These are phyloP conservation scores for Chromobotia macracanthus DNA, from an alignment of 2,797 vertebrate species.

Conservation along the genomic window DNA sequence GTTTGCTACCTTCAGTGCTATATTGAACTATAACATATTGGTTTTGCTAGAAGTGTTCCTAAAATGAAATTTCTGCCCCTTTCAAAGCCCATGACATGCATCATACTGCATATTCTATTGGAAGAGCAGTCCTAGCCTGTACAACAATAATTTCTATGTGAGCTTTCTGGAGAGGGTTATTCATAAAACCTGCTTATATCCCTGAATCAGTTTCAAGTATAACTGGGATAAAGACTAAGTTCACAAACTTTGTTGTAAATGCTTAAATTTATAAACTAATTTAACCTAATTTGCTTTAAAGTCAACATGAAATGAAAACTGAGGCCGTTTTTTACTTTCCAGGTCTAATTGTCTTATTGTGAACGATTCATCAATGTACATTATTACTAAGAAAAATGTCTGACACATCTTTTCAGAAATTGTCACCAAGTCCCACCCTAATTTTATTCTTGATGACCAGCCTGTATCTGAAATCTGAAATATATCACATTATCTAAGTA, in stretches of 20 bases:
- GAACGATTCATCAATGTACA: background rate
- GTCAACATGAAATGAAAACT: slow-evolving; percentile 24
- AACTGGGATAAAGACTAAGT: background rate
- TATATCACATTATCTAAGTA: no score
- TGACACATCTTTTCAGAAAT: no score
- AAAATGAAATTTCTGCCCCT: slow-evolving; percentile 44
- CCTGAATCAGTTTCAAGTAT: background rate
- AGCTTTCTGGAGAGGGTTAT: slow-evolving; percentile 42
- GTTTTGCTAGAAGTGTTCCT: slow-evolving; percentile 45
- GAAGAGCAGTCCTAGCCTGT: slow-evolving; percentile 41
- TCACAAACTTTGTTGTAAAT: background rate
- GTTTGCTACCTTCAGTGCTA: slow-evolving; percentile 35
- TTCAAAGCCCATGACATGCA: slow-evolving; percentile 51
- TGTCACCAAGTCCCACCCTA: no score
- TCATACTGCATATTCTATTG: slow-evolving; percentile 48
- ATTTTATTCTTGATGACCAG: no score
- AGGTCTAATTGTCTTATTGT: background rate
- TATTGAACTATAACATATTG: slow-evolving; percentile 27
- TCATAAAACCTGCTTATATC: background rate
- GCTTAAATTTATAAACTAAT: no score
- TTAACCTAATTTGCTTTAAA: background rate
- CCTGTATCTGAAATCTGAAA: no score
- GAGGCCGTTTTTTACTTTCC: background rate
- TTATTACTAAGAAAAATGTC: background rate
- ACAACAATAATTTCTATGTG: slow-evolving; percentile 51